These are phyloP conservation scores for Microplitis manilae DNA, from an alignment of 2,888 invertebrate genomes.

Conservation along the genomic window DNA sequence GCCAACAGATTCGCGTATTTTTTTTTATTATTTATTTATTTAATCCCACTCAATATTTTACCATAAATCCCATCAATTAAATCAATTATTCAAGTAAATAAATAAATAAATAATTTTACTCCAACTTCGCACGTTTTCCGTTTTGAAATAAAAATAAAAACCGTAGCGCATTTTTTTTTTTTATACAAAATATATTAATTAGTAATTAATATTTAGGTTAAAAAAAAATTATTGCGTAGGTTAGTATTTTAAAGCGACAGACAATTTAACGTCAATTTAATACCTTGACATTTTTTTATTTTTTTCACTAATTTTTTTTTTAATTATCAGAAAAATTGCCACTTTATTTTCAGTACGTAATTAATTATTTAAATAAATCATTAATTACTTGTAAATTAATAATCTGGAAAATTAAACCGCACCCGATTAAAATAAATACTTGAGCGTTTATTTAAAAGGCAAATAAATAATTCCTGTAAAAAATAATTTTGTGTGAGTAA, in stretches of 20 bases:
- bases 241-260: slow-evolving; percentile 67
- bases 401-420: too few relatives aligned
- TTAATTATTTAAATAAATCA: too few relatives aligned
- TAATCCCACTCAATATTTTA: not conserved
- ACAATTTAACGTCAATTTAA: slow-evolving; percentile 62
- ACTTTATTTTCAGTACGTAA: too few relatives aligned
- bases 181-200: not conserved
- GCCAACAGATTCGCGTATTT: not conserved
- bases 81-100: not conserved
- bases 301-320: not conserved
- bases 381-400: too few relatives aligned
- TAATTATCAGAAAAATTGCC: not conserved
- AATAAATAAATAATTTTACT: not conserved
- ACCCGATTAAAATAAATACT: too few relatives aligned
- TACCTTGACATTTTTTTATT: slow-evolving; percentile 31
- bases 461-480: too few relatives aligned
- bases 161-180: not conserved
- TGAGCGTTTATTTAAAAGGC: too few relatives aligned
- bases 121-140: not conserved
- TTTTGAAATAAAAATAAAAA: not conserved
- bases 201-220: not conserved
- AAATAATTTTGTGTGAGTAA: too few relatives aligned
- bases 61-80: not conserved
- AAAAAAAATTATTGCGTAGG: slow-evolving; percentile 29
- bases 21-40: not conserved